phyloP scores from a whole-genome alignment of 2,888 invertebrate genomes.

The Sipunculus nudus region DNA sequence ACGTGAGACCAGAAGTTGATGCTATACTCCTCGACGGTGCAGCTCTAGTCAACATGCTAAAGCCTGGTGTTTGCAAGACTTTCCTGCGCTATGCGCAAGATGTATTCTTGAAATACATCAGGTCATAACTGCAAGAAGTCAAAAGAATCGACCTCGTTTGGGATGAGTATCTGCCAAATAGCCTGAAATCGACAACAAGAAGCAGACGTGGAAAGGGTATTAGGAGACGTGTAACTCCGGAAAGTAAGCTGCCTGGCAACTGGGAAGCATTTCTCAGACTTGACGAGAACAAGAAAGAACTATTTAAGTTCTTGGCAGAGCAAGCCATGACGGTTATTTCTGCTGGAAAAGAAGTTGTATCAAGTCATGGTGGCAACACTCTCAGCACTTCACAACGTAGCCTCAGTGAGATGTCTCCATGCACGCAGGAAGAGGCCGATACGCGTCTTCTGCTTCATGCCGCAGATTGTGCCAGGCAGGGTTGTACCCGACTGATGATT shows the following conservation, averaged over 20 bases:
- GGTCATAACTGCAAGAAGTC: slow-evolving; percentile 9
- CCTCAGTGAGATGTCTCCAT: slow-evolving; percentile 16
- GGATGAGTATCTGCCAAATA: slow-evolving; percentile 20
- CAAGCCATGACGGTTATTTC: not conserved
- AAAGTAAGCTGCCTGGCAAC: slow-evolving; percentile 21
- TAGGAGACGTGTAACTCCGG: slow-evolving; percentile 4
- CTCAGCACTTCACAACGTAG: slow-evolving; percentile 5
- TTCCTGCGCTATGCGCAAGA: not conserved
- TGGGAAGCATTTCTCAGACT: slow-evolving; percentile 26
- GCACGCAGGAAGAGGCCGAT: slow-evolving; percentile 36
- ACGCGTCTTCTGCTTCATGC: slow-evolving; percentile 26
- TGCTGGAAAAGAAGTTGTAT: not conserved
- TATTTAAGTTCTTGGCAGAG: slow-evolving; percentile 18
- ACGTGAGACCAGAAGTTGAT: too few species aligned
- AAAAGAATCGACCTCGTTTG: slow-evolving; percentile 23
- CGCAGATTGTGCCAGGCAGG: slow-evolving; percentile 9
- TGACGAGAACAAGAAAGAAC: slow-evolving; percentile 26
- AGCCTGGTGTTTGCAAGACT: not conserved
- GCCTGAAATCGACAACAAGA: slow-evolving; percentile 13
- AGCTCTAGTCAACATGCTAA: not conserved
- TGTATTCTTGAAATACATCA: slow-evolving; percentile 10
- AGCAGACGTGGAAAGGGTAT: slow-evolving; percentile 9
- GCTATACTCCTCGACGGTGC: not conserved
- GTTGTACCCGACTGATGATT: slow-evolving; percentile 13
- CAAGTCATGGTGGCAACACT: not conserved